These are phyloP conservation scores for Prunella himalayana DNA, from an alignment of 2,113 vertebrate species.

Conservation along the genomic window DNA sequence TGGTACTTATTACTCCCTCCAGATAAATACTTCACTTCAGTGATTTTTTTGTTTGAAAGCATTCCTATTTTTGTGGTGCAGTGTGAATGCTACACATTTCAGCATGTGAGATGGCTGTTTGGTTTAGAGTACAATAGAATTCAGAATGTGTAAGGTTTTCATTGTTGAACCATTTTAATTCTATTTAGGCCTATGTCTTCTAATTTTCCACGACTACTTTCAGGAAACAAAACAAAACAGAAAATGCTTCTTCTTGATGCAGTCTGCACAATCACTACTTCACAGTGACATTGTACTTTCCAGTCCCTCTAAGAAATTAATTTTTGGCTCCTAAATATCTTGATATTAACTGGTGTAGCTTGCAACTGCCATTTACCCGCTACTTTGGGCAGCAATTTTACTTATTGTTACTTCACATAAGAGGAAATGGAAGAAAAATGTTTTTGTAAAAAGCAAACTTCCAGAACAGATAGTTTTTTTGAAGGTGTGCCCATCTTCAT, in stretches of 20 bases:
- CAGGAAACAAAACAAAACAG: neutral
- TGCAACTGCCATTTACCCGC: neutral
- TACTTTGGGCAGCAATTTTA: neutral
- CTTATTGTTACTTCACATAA: neutral
- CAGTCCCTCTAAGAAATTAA: neutral
- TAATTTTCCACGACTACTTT: neutral
- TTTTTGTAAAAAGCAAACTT: neutral
- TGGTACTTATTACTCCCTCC: neutral
- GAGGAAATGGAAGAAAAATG: neutral
- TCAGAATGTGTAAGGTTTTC: neutral
- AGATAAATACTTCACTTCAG: neutral
- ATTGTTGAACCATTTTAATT: neutral
- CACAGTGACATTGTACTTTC: neutral
- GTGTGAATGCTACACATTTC: neutral
- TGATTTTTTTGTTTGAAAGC: neutral
- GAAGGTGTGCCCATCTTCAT: neutral
- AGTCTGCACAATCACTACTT: neutral
- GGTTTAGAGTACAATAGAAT: neutral
- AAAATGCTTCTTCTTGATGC: neutral
- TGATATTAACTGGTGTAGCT: neutral
- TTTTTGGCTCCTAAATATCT: neutral
- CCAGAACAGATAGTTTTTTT: neutral
- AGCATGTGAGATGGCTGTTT: neutral
- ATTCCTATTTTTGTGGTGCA: neutral
- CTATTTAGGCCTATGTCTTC: neutral